Conservation (phyloP, 2,797 vertebrate species). For the Iguana delicatissima region DNA sequence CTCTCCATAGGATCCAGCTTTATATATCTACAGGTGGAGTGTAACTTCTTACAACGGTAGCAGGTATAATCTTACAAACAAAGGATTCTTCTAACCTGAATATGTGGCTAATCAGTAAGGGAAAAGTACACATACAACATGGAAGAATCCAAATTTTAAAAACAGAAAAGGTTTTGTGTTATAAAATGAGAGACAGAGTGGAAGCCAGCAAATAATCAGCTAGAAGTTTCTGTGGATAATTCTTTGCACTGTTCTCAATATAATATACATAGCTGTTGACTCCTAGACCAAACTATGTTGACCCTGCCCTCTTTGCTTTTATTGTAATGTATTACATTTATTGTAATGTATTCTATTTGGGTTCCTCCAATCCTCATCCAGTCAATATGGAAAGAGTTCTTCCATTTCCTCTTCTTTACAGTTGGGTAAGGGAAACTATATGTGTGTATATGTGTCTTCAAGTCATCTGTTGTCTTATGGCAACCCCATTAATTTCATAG, state of each 20-base stretch:
- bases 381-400: background rate
- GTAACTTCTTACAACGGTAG: background rate
- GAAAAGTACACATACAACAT: background rate
- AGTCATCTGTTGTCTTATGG: too few species aligned
- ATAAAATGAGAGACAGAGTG: background rate
- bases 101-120: background rate
- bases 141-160: slow-evolving; percentile 18
- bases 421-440: background rate
- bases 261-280: background rate
- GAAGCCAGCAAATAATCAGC: background rate
- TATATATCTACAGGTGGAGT: background rate
- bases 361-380: background rate
- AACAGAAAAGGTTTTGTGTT: background rate
- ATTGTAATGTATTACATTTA: background rate
- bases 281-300: background rate
- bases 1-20: background rate
- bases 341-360: background rate
- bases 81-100: background rate
- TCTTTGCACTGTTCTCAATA: background rate
- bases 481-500: too few species aligned
- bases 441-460: too few species aligned
- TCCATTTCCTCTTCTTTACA: background rate
- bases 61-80: slow-evolving; percentile 6
- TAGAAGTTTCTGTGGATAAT: background rate
- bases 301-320: background rate